phyloP scores from a whole-genome alignment of 2,888 invertebrate species.

The Oxyteleia sp. region DNA sequence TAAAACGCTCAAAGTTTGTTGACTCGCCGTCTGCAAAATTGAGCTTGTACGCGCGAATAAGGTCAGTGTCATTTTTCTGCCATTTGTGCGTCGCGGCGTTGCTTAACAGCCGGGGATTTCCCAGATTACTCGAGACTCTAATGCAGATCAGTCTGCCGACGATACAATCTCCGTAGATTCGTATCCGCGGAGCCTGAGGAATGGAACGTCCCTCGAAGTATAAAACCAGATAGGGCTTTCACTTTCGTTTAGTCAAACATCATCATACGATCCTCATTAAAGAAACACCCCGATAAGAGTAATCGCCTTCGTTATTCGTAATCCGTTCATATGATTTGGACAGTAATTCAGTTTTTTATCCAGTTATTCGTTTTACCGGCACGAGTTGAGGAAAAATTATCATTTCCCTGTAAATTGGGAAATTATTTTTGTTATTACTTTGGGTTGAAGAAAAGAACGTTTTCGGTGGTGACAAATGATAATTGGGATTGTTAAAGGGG shows the following conservation, averaged over 20 bases:
- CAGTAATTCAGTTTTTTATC: too few relatives aligned
- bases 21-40: too few relatives aligned
- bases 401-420: too few relatives aligned
- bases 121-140: conserved; percentile 49
- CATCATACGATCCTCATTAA: conserved; percentile 58
- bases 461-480: too few relatives aligned
- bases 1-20: too few relatives aligned
- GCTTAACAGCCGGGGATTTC: conserved; percentile 56
- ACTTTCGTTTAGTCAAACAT: conserved; percentile 80
- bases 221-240: conserved; percentile 81
- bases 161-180: conserved; percentile 67
- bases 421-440: too few relatives aligned
- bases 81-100: conserved; percentile 21
- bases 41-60: too few relatives aligned
- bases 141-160: conserved; percentile 47
- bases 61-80: conserved; percentile 54
- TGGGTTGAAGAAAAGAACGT: too few relatives aligned
- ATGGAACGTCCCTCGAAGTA: conserved; percentile 74
- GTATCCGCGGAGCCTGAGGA: conserved; percentile 57
- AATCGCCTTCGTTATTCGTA: conserved; percentile 40
- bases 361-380: too few relatives aligned
- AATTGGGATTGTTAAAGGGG: too few relatives aligned
- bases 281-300: conserved; percentile 50
- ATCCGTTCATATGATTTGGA: conserved; percentile 16
- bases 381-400: too few relatives aligned